Percentiles rank a stretch among this genome's conserved stretches.
Conservation (phyloP, 2,113 vertebrate genomes). For the Tor tambroides region DNA sequence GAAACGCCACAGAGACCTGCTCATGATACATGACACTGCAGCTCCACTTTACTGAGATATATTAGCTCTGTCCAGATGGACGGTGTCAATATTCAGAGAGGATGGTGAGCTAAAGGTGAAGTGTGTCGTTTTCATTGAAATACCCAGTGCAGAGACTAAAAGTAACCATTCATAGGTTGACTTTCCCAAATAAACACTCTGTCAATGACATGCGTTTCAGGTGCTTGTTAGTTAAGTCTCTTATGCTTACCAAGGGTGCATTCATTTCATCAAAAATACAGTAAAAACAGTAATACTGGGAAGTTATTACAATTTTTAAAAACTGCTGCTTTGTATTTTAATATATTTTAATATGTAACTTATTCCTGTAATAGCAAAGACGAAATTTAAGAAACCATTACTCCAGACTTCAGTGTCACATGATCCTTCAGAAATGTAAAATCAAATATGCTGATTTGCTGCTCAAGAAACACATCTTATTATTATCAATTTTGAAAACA, state of each 20-base stretch:
- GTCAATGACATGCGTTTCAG: background rate
- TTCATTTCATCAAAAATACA: background rate
- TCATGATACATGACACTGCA: constrained; percentile 47
- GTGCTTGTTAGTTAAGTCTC: background rate
- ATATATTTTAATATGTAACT: too few relatives aligned
- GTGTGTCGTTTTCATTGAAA: background rate
- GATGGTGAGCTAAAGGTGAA: background rate
- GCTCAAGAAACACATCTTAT: too few relatives aligned
- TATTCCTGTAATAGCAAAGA: too few relatives aligned
- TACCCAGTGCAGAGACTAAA: background rate
- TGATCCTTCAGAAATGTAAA: too few relatives aligned
- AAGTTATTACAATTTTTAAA: too few relatives aligned
- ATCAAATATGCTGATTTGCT: too few relatives aligned
- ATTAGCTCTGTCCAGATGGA: constrained; percentile 31
- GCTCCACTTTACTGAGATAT: constrained; percentile 42
- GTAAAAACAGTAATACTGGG: background rate
- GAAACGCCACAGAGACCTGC: constrained; percentile 46
- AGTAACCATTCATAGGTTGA: constrained; percentile 11
- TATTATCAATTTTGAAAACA: too few relatives aligned
- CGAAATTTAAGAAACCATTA: too few relatives aligned
- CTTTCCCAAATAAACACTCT: background rate
- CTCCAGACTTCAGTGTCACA: too few relatives aligned
- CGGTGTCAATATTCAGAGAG: constrained; percentile 30
- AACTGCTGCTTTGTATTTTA: too few relatives aligned
- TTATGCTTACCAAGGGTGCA: background rate